Conservation (phyloP, 2,797 vertebrate genomes). For the Taenioides sp. region DNA sequence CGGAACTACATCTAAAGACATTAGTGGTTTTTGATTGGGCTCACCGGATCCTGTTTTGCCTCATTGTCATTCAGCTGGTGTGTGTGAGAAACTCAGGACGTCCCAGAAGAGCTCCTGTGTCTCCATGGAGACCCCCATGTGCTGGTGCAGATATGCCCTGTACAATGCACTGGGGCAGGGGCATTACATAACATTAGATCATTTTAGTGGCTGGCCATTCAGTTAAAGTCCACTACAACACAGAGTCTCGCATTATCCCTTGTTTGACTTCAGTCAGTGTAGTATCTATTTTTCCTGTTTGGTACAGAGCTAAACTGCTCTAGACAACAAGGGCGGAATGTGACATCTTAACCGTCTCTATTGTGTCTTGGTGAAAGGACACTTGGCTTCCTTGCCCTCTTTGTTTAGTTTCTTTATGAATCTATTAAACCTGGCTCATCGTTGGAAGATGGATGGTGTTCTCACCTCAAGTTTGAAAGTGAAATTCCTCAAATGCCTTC, state of each 20-base stretch:
- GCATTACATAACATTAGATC: slow-evolving; percentile 38
- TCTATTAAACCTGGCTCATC: slow-evolving; percentile 47
- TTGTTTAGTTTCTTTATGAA: slow-evolving; percentile 50
- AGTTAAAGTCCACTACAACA: slow-evolving; percentile 23
- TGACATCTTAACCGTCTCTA: slow-evolving; percentile 34
- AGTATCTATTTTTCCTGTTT: slow-evolving; percentile 22
- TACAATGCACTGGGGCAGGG: slow-evolving; percentile 51
- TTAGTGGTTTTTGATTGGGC: slow-evolving; percentile 12
- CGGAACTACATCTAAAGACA: slow-evolving; percentile 13
- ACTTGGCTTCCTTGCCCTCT: slow-evolving; percentile 61
- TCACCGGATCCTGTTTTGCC: slow-evolving; percentile 31
- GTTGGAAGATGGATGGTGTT: slow-evolving; percentile 43
- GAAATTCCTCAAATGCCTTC: slow-evolving; percentile 50
- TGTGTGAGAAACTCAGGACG: slow-evolving; percentile 63
- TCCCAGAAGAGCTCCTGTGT: slow-evolving; percentile 35
- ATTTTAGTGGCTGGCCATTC: slow-evolving; percentile 52
- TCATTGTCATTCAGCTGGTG: slow-evolving; percentile 69
- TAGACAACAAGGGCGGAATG: slow-evolving; percentile 28
- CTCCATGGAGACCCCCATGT: slow-evolving; percentile 62
- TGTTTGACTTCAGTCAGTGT: slow-evolving; percentile 16
- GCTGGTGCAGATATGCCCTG: slow-evolving; percentile 45
- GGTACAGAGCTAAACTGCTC: slow-evolving; percentile 22
- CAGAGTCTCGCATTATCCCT: slow-evolving; percentile 23
- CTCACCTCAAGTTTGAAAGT: slow-evolving; percentile 6
- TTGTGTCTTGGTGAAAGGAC: slow-evolving; percentile 38